Base-by-base conservation (phyloP, 2,797 vertebrate species). In the Petrocephalus schoutedeni region DNA sequence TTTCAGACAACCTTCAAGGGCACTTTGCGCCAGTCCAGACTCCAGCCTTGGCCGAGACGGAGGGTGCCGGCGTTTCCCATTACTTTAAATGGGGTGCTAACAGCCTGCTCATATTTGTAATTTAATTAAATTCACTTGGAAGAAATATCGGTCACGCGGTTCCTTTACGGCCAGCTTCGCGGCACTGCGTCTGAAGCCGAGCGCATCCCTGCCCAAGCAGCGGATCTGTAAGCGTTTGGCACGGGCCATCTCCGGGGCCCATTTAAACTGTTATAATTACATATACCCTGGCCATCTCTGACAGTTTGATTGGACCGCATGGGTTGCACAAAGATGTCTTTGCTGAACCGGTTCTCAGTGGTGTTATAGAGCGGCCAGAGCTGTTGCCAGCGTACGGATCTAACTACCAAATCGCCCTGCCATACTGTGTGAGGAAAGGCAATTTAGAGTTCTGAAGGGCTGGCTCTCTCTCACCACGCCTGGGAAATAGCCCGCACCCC, bases 1-100 rank as follows among this genome's bases (percentile, higher is more conserved):
- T 95, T 96, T 96, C 95, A 95, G n/a, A 96, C 95, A 96, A 96
- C 95, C 95, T 95, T 95, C 95, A 96, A 95, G 95, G 95, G 95
- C 94, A 95, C 95, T 95, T 80, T 93, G 92, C 94, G 94, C 90
- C 89, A 92, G 94, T 95, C 95, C 95, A 96, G 83, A 95, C 94
- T 94, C 93, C 95, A 92, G 93, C 94, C 91, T 94, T 95, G 95
- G 94, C 95, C 95, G 92, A 95, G 95, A 94, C 93, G 94, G 95
- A 95, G 95, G 94, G 94, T n/a, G 95, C 95, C 94, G 94, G 95
- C 93, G 95, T 93, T 94, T 95, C 95, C 95, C 95, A 95, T 96
- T 96, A 95, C 94, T 94, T 96, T 96, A 96, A 95, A 96, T 95
- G 95, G 95, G 95, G 95, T 95, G 95, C 95, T 94, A 94, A 95